Conservation (phyloP, 2,113 vertebrate species). For the Bubo bubo region DNA sequence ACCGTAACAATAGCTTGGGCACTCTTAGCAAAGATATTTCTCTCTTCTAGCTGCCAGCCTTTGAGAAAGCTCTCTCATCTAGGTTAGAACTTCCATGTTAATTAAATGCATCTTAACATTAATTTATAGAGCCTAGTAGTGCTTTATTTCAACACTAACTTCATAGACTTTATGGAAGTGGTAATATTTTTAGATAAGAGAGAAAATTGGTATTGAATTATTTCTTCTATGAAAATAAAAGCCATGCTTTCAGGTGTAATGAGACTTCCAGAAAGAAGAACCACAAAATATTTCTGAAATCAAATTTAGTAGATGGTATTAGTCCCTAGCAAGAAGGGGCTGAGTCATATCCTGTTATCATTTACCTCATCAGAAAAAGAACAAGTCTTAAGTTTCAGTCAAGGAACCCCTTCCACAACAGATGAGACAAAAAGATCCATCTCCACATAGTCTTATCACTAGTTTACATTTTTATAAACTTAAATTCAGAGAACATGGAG, state of each 20-base stretch:
- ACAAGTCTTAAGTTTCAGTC: neutral
- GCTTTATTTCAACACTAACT: neutral
- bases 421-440: neutral
- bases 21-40: neutral
- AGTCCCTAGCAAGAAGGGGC: neutral
- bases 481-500: neutral
- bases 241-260: neutral
- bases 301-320: neutral
- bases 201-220: neutral
- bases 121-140: neutral
- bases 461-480: neutral
- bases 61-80: neutral
- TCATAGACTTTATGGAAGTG: neutral
- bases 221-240: neutral
- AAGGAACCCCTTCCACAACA: neutral
- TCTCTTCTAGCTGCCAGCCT: neutral
- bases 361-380: neutral
- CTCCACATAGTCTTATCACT: neutral
- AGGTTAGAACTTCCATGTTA: neutral
- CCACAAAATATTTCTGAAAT: neutral
- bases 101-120: neutral
- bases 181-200: neutral
- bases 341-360: neutral
- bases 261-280: neutral
- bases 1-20: rapidly evolving